Evolutionary conservation across 1,140 invertebrate species (phyloP), one percentile per base, ranked within the genome.

Genomic region (Matsumurasca onukii): DNA sequence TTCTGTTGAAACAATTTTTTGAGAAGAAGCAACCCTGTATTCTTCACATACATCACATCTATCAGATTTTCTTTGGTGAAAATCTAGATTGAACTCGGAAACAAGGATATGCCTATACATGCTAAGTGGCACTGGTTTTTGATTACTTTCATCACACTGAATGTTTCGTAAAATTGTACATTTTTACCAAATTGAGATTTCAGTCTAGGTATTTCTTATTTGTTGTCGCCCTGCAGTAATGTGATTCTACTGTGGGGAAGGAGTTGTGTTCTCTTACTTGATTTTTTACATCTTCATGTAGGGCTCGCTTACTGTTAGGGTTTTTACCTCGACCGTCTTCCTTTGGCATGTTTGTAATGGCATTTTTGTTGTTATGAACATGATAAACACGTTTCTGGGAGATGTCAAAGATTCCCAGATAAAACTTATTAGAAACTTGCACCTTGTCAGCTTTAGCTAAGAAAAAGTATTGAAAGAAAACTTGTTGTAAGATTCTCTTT

Each of bases 11-110:
- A n/a, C 57, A 24, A 52, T 63, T 17, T 52, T 52, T 20, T 52
- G 12, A 5, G 49, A 52, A 17, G 12, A 5, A 55, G 70, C 65
- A 51, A 45, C 34, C 20, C 55, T 62, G 15, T 71, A 61, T 22
- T 67, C 34, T 31, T 73, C 62, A 69, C 72, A 75, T 69, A 66
- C 39, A 48, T 72, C 71, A 65, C 72, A 75, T 63, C 73, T 70
- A 57, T 75, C 72, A 51, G 72, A 71, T 71, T 75, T 73, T 20
- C 68, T 52, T 64, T 55, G 67, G 59, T 69, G 70, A 39, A 75
- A 75, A 30, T 69, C 69, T 67, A 73, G 68, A 51, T 71, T 72
- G 45, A 71, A 73, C 69, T 73, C 71, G 1, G 30, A 59, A 5
- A 34, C 31, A 55, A 73, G 72, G 17, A 71, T 64, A 2, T 65